Evolutionary conservation across 2,113 vertebrate genomes (phyloP).

Genomic region (Hystrix brachyura): DNA sequence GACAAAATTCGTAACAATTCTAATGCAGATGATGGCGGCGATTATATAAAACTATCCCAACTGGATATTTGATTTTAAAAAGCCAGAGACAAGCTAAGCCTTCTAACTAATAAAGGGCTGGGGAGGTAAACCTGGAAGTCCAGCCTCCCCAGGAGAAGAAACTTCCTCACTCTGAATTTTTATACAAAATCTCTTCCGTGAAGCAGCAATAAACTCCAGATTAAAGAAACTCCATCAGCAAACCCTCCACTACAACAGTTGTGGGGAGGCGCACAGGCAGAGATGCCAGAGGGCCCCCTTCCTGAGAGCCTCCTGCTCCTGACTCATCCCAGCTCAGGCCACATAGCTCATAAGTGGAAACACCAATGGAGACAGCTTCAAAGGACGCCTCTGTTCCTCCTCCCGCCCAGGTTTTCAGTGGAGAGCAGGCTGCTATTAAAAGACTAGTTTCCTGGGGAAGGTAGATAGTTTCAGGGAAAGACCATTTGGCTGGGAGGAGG

Average conservation of each 20-base stretch:
- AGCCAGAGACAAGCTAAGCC: neutral
- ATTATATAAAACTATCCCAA: neutral
- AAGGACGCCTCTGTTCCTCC: slow-evolving; percentile 46
- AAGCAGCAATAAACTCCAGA: slow-evolving; percentile 38
- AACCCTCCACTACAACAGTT: neutral
- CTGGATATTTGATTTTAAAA: neutral
- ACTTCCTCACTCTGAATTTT: neutral
- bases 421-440: slow-evolving; percentile 50
- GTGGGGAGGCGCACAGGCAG: neutral
- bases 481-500: slow-evolving; percentile 57
- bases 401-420: neutral
- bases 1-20: neutral
- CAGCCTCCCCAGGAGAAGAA: neutral
- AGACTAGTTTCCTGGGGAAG: slow-evolving; percentile 72
- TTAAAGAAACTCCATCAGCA: neutral
- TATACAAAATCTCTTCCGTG: neutral
- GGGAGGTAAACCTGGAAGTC: neutral
- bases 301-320: neutral
- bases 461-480: slow-evolving; percentile 69
- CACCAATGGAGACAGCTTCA: neutral
- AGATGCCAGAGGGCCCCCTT: slow-evolving; percentile 2
- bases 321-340: slow-evolving; percentile 42
- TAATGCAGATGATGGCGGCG: neutral
- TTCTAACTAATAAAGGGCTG: neutral
- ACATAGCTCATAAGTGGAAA: slow-evolving; percentile 39